phyloP scores from a whole-genome alignment of 2,888 invertebrate species.

The Tridacna gigas region DNA sequence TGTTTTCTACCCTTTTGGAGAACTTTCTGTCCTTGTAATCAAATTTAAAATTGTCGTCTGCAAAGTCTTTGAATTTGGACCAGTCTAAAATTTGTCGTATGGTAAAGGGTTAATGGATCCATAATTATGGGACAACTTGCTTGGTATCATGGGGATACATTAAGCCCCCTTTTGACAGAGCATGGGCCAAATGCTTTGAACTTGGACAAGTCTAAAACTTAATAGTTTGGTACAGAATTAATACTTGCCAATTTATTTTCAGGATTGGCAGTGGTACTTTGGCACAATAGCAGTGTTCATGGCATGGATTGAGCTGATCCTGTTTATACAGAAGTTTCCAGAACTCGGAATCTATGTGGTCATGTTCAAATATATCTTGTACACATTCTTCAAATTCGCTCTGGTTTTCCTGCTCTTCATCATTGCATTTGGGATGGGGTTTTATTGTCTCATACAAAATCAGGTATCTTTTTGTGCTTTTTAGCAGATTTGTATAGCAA shows the following conservation, averaged over 20 bases:
- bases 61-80: no score
- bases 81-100: not conserved
- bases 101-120: not conserved
- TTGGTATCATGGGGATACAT: no score
- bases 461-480: slow-evolving; percentile 70
- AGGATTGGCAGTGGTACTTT: slow-evolving; percentile 86
- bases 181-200: no score
- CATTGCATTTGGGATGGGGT: slow-evolving; percentile 83
- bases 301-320: slow-evolving; percentile 85
- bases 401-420: slow-evolving; percentile 84
- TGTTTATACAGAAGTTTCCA: slow-evolving; percentile 84
- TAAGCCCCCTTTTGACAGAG: no score
- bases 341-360: slow-evolving; percentile 84
- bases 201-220: not conserved
- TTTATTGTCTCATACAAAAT: slow-evolving; percentile 81
- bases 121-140: no score
- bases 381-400: slow-evolving; percentile 83
- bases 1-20: not conserved
- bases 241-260: not conserved
- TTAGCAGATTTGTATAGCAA: no score
- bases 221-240: not conserved
- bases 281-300: slow-evolving; percentile 85
- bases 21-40: no score
- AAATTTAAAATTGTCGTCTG: no score
- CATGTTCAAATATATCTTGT: slow-evolving; percentile 84